Evolutionary conservation across 2,113 vertebrate genomes (phyloP), one percentile per base, ranked within the genome.

Genomic region (Toxotes jaculatrix): DNA sequence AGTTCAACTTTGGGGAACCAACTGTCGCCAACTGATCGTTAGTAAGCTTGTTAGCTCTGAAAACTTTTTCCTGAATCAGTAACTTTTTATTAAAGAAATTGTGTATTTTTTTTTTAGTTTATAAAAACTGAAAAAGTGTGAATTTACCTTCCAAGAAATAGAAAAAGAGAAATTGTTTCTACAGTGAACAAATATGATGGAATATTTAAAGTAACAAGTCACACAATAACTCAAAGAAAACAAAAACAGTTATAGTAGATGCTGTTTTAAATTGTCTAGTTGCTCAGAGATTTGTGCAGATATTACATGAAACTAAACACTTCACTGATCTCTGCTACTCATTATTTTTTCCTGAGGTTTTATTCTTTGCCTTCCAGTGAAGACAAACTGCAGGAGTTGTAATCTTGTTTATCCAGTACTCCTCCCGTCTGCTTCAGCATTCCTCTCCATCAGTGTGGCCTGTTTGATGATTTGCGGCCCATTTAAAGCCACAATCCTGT

Each of bases 391-490:
- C 83, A 68, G 21, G 59, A 70, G 66, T 65, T 80, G 56, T 90
- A 84, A 86, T 88, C 67, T 82, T 88, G 83, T 88, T 88, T 85
- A 86, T 89, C 59, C 81, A 78, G 68, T 2, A 23, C 77, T 62
- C 82, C 76, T 78, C 80, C 71, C 7, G 49, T 86, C 87, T 86
- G 77, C 84, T 77, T 23, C 55, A 61, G 66, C 86, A 83, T 91
- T 91, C 83, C 80, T 86, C 74, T 81, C 60, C 59, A 72, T 83
- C 79, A 27, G 71, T 89, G 89, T 90, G 86, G 87, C 85, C 85
- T 80, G 73, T 88, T 88, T 80, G 89, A 90, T 82, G 91, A 92
- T 90, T 90, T 92, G 92, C 27, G 85, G 88, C 74, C 72, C 88
- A 88, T 89, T 89, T 81, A 70, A 88, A 88, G 75, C 92, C 91